phyloP scores from a whole-genome alignment of 2,888 invertebrate genomes.

The Alcis repandata region DNA sequence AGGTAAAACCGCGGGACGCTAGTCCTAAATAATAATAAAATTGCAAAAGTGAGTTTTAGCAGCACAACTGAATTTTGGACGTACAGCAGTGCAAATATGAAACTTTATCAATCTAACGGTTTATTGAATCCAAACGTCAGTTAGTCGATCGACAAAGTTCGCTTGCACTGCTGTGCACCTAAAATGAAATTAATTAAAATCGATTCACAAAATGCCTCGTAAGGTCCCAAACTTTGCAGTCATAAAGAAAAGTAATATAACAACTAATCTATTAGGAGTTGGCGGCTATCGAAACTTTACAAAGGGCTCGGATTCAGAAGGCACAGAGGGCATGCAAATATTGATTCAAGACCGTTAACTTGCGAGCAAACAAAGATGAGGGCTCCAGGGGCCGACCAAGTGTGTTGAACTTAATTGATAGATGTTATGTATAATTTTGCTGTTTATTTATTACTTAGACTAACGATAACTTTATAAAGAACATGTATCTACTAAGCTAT shows the following conservation, averaged over 20 bases:
- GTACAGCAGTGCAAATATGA: no score
- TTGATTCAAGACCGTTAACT: conserved; percentile 69
- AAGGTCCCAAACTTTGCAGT: conserved; percentile 21
- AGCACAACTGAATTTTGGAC: no score
- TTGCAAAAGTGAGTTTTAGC: no score
- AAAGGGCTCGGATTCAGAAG: conserved; percentile 65
- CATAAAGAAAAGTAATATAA: conserved; percentile 40
- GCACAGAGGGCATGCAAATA: conserved; percentile 69
- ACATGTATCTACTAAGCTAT: no score
- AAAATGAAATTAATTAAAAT: conserved; percentile 14
- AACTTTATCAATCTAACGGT: no score
- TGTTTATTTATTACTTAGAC: not conserved
- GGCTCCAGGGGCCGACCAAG: conserved; percentile 1
- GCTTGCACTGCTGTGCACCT: not conserved
- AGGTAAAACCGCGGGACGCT: no score
- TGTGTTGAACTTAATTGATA: conserved; percentile 5
- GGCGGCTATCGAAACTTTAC: conserved; percentile 54
- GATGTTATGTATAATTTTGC: conserved; percentile 5
- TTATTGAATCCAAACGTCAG: not conserved
- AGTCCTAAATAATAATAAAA: no score
- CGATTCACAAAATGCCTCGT: conserved; percentile 7
- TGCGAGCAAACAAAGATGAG: conserved; percentile 59
- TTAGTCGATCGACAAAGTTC: not conserved
- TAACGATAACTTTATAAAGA: not conserved
- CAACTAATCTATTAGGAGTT: conserved; percentile 51